A percentile compares a stretch with the other conserved stretches of the same genome.
These are phyloP conservation scores for Melanostigma gelatinosum DNA, from an alignment of 2,113 vertebrate genomes.

Conservation along the genomic window DNA sequence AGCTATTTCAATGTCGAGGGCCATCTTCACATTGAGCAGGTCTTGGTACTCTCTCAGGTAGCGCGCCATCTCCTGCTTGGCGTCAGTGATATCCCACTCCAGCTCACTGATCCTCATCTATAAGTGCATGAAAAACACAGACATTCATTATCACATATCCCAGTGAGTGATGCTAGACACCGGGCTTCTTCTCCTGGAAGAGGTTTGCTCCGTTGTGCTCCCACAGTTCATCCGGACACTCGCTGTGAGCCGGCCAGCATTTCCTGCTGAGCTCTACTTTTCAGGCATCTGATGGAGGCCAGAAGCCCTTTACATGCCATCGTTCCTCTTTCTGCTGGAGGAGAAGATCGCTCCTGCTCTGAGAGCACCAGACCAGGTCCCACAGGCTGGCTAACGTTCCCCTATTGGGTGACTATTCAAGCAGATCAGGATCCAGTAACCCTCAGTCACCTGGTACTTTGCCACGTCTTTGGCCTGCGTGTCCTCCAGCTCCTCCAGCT, in stretches of 20 bases:
- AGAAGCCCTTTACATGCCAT: too few relatives aligned
- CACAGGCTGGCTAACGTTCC: background rate
- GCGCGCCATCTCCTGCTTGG: slow-evolving; percentile 90
- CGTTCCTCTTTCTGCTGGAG: background rate
- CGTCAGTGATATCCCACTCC: slow-evolving; percentile 83
- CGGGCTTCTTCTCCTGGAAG: background rate
- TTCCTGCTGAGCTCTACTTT: slow-evolving; percentile 35
- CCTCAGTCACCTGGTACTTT: slow-evolving; percentile 83
- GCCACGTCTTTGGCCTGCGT: slow-evolving; percentile 83
- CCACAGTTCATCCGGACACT: background rate
- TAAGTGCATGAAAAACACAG: background rate
- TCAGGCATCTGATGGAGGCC: background rate
- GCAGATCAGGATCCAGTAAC: background rate
- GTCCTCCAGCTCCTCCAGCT: slow-evolving; percentile 86
- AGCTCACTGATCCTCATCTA: slow-evolving; percentile 85
- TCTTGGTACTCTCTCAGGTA: slow-evolving; percentile 96
- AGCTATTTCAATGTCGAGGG: slow-evolving; percentile 96
- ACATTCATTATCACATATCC: background rate
- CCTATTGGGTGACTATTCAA: background rate
- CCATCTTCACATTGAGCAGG: slow-evolving; percentile 98
- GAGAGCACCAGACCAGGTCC: background rate
- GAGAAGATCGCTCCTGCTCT: background rate
- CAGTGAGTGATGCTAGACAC: background rate
- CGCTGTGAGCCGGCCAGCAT: slow-evolving; percentile 23
- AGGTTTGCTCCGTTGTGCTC: background rate